phyloP scores from a whole-genome alignment of 1,140 invertebrate genomes.

The Formica exsecta region DNA sequence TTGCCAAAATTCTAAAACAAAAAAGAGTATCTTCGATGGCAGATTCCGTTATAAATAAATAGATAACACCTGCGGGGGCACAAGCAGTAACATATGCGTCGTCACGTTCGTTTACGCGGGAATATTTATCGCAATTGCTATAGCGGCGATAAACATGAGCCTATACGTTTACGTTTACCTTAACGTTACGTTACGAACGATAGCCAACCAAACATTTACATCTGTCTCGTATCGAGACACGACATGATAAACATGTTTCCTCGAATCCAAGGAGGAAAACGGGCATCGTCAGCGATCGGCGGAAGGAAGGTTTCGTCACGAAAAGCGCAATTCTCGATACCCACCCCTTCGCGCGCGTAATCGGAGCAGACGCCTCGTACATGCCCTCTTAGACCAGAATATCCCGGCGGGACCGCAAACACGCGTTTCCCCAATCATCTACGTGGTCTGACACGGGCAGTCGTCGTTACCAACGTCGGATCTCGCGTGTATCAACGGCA shows the following conservation, averaged over 20 bases:
- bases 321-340: conserved; percentile 46
- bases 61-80: conserved; percentile 45
- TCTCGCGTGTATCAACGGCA: conserved; percentile 76
- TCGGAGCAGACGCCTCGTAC: conserved; percentile 22
- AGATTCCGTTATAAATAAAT: conserved; percentile 40
- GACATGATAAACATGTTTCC: conserved; percentile 50
- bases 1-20: not conserved
- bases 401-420: conserved; percentile 79
- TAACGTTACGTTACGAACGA: conserved; percentile 55
- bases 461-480: conserved; percentile 41
- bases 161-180: conserved; percentile 53
- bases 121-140: conserved; percentile 55
- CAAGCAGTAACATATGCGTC: conserved; percentile 8
- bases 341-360: conserved; percentile 26
- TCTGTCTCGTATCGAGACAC: conserved; percentile 53
- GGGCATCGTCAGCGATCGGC: conserved; percentile 20
- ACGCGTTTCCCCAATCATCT: conserved; percentile 79
- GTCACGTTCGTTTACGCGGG: conserved; percentile 44
- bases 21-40: conserved; percentile 19
- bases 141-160: conserved; percentile 44
- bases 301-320: conserved; percentile 3
- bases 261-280: conserved; percentile 53
- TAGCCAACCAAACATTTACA: conserved; percentile 55
- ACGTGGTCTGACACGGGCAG: conserved; percentile 47
- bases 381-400: conserved; percentile 36